Evolutionary conservation across 2,888 invertebrate species (phyloP), one percentile per base, ranked within the genome.

Genomic region (Nebria salina): DNA sequence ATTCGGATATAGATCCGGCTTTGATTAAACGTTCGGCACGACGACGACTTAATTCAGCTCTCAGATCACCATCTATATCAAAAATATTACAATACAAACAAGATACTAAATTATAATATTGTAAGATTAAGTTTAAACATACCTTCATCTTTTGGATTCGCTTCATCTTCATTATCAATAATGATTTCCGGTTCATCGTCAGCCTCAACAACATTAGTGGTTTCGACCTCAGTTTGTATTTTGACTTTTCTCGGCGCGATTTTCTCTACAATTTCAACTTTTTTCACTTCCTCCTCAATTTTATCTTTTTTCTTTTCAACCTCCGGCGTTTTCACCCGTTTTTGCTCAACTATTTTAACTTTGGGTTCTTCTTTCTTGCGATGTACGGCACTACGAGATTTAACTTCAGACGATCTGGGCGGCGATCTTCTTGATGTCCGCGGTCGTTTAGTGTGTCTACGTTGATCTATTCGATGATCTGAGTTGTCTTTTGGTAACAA

Each of bases 11-110:
- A 5, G 88, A 87, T 1, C 86, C 87, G 74, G 87, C 85, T 84
- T 89, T 88, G 42, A 88, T 89, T 77, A 90, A 87, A 83, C 91
- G 87, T 84, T 91, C 91, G 0, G 91, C 91, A 65, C 91, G 87
- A 83, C 91, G 90, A 83, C 91, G 88, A 84, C 91, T 91, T 25
- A 91, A 84, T 84, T 91, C 91, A 2, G 91, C 89, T 74, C 91
- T 87, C 41, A 91, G 86, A 86, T 91, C 91, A 54, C 90, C 83
- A 11, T 76, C 76, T 76, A 73, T 54, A 7, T 34, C 34, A 34
- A 34, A 34, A 34, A 34, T 34, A 34, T 4, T 34, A 34, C 5
- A 34, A 54, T 7, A 54, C 8, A 54, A 54, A 3, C 54, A 13
- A 68, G 9, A 68, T 0, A 68, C 7, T 5, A 68, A 68, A 2